Evolutionary conservation across 1,140 invertebrate genomes (phyloP), one percentile per base, ranked within the genome.

Genomic region (Bemisia tabaci): DNA sequence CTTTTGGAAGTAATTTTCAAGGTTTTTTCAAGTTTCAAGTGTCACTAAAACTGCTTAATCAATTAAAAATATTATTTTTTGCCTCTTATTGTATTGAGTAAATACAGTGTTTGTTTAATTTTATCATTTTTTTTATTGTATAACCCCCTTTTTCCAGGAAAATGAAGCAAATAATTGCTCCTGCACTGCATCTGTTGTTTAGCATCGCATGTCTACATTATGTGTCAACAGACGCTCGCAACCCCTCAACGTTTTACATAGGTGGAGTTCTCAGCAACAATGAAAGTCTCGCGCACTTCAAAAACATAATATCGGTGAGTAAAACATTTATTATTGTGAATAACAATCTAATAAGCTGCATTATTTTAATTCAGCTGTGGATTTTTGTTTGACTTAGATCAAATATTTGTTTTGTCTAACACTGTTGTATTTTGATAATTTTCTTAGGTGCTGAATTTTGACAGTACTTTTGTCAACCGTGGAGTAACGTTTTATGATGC

Each of bases 201-300:
- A 26, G 26, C 2, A 63, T 64, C 1, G 33, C 60, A 63, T 22
- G 22, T 61, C 5, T 9, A 12, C 24, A 33, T 9, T 66, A 60
- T 60, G 39, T 64, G 27, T 64, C 62, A 26, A 48, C 65, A 23
- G 67, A 66, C 26, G 48, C 17, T 5, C 33, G 63, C 2, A 91
- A 90, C 78, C 88, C 89, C 22, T 84, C 81, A 1, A 85, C 82
- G 70, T 93, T 88, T 76, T 91, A 91, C 74, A 92, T 94, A 65
- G 92, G 92, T n/a, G 92, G 91, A 24, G 91, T 95, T 12, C 81
- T 94, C n/a, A 91, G 88, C 63, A 88, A 86, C 76, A 85, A 86
- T 68, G 84, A 87, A 23, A 91, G 89, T 67, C 84, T 89, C 74
- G 77, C 77, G 21, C 84, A 87, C 75, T 94, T 94, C 75, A 84